Base-by-base conservation (phyloP, 2,797 vertebrate species). In the Tachyglossus aculeatus region DNA sequence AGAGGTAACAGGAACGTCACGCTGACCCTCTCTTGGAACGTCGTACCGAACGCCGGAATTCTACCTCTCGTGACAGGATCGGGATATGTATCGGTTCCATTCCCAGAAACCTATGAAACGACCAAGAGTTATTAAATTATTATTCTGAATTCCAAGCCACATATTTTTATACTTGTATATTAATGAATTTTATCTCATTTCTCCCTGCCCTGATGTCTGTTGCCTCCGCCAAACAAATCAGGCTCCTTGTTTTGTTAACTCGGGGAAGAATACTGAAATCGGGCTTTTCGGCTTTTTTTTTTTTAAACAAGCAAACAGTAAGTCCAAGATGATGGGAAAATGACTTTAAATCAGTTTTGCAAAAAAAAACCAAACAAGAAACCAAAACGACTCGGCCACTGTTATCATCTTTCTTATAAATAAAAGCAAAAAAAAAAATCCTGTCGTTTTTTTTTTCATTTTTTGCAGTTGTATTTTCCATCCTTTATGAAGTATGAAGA, bases 1-100 rank as follows among this genome's bases (percentile, higher is more conserved):
- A 99, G 98, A 91, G 92, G 96, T 78, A 99, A 99, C 88, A 97
- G 95, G 86, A 99, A 99, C 67, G 94, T 99, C 88, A 99, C 97
- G 13, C 89, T 99, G 80, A 95, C 95, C 3, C 92, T 99, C 29
- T 98, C 97, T 8, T 99, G 98, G 98, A 99, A 99, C 8, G 97
- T 99, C 7, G 95, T 99, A 78, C 98, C 98, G 69, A 99, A 99
- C 39, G 98, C 98, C 47, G 97, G 97, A 79, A 96, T 99, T 84
- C 93, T 99, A 82, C 97, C 98, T 79, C 94, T 99, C 57, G 96
- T 99, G 68, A 95, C 93, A 43, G 98, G 98, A 85, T 95, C 94
- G 31, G 98, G 98, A 86, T 95, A 96, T 13, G 84, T 95, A 76
- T 98, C 96, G 79, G 90, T 98, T 54, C 95, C 96, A 25, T 99